A percentile compares a stretch with the other conserved stretches of the same genome.
Conservation (phyloP, 35 echinoderm and acorn worm genomes). For the Holothuria glaberrima region DNA sequence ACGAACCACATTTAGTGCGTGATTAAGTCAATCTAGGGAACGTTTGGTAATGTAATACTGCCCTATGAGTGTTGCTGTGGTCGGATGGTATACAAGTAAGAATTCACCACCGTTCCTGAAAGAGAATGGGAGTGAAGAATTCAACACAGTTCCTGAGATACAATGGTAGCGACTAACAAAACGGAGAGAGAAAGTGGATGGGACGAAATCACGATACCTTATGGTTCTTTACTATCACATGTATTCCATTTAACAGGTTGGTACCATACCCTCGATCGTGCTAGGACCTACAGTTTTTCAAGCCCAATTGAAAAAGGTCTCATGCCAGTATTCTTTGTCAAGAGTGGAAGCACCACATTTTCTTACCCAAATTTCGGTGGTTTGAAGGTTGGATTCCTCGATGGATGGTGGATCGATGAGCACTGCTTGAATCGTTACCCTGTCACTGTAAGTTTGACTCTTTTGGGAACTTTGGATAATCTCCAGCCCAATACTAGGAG, state of each 20-base stretch:
- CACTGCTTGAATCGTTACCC: slow-evolving; percentile 35
- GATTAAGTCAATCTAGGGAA: too few species aligned
- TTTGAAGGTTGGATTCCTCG: slow-evolving; percentile 40
- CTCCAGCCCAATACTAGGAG: too few species aligned
- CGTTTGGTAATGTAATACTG: too few species aligned
- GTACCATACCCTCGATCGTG: slow-evolving; percentile 43
- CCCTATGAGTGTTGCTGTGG: too few species aligned
- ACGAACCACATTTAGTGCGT: too few species aligned
- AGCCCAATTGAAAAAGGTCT: slow-evolving; percentile 14
- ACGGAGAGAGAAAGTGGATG: too few species aligned
- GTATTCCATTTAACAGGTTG: slow-evolving; percentile 14
- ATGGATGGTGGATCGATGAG: slow-evolving; percentile 64
- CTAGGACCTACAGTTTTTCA: slow-evolving; percentile 45
- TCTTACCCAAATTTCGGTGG: slow-evolving; percentile 3
- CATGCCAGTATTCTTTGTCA: background rate
- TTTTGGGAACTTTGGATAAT: background rate
- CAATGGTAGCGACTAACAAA: too few species aligned
- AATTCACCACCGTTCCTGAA: too few species aligned
- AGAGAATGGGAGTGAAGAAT: too few species aligned
- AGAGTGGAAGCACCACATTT: background rate
- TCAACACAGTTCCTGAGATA: too few species aligned
- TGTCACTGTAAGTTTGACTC: slow-evolving; percentile 34
- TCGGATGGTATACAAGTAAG: too few species aligned
- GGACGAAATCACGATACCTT: too few species aligned
- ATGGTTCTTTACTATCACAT: background rate